Base-by-base conservation (phyloP, 2,888 invertebrate species). In the Anthrax anthrax region DNA sequence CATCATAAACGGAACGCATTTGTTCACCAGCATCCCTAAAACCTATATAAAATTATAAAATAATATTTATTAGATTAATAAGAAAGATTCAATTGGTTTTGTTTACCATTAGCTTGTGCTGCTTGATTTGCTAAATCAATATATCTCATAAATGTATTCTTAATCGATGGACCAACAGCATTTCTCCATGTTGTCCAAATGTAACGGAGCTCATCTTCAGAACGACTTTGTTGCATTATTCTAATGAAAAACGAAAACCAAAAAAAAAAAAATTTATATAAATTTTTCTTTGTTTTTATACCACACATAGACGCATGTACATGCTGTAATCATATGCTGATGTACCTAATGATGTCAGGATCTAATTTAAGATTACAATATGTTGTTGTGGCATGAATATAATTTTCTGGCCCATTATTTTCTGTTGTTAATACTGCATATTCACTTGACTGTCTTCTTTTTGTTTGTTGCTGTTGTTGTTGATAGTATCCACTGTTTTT, bases 151-250 rank as follows among this genome's bases (percentile, higher is more conserved):
- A 83, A 91, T 51, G 80, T 73, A 48, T 80, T 77, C 61, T 78
- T 80, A 64, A 89, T 71, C 19, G 79, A 78, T 0, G 81, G 82
- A 0, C 90, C 90, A 1, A 83, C 78, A 47, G 77, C 79, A 49
- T 89, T 84, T 51, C 89, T 73, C 77, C 86, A 91, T 46, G 80
- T 80, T 56, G 72, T 75, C 91, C 91, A 91, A 0, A 82, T 78
- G 55, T 85, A 79, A 17, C 79, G 58, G 40, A 90, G 65, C 58
- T 87, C 84, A 18, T 80, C 77, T 53, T 83, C 83, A 54, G 87
- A 80, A 50, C 80, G 72, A 0, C 84, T 84, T 59, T 77, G 76
- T 0, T 80, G 77, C 68, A 87, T 72, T 36, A 84, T 76, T 49
- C 50, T 50, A 13, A 37, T 46, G 12, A 9, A 27, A 37, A 34